Base-by-base conservation (phyloP, 2,797 vertebrate species). In the Phoxinus dragarum region DNA sequence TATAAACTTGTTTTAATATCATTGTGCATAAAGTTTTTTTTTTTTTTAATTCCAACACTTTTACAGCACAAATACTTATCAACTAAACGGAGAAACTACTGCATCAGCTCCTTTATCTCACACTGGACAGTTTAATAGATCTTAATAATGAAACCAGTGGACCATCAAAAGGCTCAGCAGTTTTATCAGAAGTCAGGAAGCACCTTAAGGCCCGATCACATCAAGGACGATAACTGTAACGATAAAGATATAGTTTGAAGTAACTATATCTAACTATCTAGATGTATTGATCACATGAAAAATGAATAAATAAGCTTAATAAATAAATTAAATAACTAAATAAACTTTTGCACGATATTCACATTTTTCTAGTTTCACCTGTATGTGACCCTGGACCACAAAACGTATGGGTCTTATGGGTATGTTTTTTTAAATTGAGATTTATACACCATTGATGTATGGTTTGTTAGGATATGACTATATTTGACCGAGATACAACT, bases 61-160 rank as follows among this genome's bases (percentile, higher is more conserved):
- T 12, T 7, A 79, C 27, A 47, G 27, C 59, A 52, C 44, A 74
- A 74, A 76, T 67, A 76, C 66, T 27, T 73, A 73, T 82, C 2
- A 73, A 16, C 27, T 31, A 73, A 36, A 66, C n/a, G 10, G 27
- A 19, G 54, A 47, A 80, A 66, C 19, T 49, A 47, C 59, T 56
- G 80, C 66, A 36, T 56, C 66, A 52, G 69, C 81, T 74, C 2
- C 40, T 66, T 71, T 40, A 47, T 56, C 23, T 54, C 7, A 36
- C 59, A 49, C 21, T 49, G 31, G 19, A 17, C 54, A 38, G 40
- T 52, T 64, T 82, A 82, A 9, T 40, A 42, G 17, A 67, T 76
- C 21, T 38, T 40, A 7, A 77, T 77, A 77, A 75, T 56, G 38
- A 42, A 84, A 77, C 38, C 47, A 44, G 1, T 78, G 27, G 47